A percentile compares a stretch with the other conserved stretches of the same genome.
phyloP scores from a whole-genome alignment of 1,140 invertebrate species.

The Archivesica marissinica region DNA sequence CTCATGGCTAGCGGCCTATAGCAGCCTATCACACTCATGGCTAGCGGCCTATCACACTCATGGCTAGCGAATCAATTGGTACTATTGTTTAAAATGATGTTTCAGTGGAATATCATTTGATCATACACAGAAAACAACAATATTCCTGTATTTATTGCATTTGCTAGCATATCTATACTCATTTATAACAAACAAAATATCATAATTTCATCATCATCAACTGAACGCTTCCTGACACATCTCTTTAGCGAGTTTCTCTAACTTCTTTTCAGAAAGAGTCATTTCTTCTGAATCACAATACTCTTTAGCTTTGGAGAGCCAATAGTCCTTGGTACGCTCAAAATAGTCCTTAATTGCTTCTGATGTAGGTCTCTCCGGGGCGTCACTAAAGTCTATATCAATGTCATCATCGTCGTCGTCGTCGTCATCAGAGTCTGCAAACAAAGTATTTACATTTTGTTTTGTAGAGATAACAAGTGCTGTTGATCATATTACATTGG shows the following conservation, averaged over 20 bases:
- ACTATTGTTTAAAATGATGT: too few relatives aligned
- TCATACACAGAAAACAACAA: too few relatives aligned
- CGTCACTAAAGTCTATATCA: constrained; percentile 58
- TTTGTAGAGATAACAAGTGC: too few relatives aligned
- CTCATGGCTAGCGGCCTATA: too few relatives aligned
- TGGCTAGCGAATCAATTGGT: too few relatives aligned
- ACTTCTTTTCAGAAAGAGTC: constrained; percentile 51
- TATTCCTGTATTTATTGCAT: too few relatives aligned
- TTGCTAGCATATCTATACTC: too few relatives aligned
- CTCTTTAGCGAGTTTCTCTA: constrained; percentile 59
- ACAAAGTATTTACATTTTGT: too few relatives aligned
- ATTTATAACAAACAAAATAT: neutral
- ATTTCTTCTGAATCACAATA: constrained; percentile 60
- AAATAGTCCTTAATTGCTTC: constrained; percentile 60
- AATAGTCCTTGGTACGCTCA: constrained; percentile 50
- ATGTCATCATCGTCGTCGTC: constrained; percentile 58
- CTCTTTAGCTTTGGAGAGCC: constrained; percentile 51
- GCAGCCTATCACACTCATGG: too few relatives aligned
- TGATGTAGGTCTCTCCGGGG: constrained; percentile 22
- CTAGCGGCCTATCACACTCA: too few relatives aligned
- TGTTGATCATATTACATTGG: too few relatives aligned
- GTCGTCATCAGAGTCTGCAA: constrained; percentile 43
- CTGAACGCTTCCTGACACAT: constrained; percentile 60
- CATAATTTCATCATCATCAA: neutral
- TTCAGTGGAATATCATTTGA: too few relatives aligned